phyloP scores from a whole-genome alignment of 2,797 vertebrate genomes.

The Acrossocheilus fasciatus region DNA sequence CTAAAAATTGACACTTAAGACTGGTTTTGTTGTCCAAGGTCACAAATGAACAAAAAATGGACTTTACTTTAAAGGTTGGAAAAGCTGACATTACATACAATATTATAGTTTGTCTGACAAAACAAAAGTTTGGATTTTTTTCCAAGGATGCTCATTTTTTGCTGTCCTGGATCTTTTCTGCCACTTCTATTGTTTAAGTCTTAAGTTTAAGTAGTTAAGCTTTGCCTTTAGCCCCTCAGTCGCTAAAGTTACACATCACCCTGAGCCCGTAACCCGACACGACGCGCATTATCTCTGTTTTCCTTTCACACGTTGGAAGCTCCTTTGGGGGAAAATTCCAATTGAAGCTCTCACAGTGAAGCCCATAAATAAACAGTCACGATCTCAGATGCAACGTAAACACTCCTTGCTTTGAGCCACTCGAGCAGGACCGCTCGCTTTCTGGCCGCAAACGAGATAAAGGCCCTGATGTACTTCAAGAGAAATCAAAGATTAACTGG shows the following conservation, averaged over 20 bases:
- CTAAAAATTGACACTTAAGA: no score
- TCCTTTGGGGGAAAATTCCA: conserved; percentile 54
- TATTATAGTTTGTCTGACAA: background rate
- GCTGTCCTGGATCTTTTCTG: conserved; percentile 43
- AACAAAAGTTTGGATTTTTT: background rate
- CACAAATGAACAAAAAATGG: background rate
- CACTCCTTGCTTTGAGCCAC: conserved; percentile 51
- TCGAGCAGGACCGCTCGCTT: conserved; percentile 42
- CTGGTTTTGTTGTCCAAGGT: no score
- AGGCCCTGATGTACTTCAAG: conserved; percentile 9
- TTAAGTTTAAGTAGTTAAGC: conserved; percentile 57
- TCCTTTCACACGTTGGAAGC: conserved; percentile 52
- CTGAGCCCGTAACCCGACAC: conserved; percentile 55
- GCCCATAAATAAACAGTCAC: conserved; percentile 53
- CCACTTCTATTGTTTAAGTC: conserved; percentile 54
- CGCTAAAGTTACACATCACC: conserved; percentile 48
- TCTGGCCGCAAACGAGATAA: conserved; percentile 48
- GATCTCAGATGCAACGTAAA: conserved; percentile 56
- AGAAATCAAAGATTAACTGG: background rate
- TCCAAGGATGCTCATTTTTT: conserved; percentile 48
- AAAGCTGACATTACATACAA: background rate
- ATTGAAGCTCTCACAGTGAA: conserved; percentile 45
- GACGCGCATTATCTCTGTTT: conserved; percentile 56
- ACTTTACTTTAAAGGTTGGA: background rate
- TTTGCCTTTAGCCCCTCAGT: conserved; percentile 43